Conservation (phyloP, 2,797 vertebrate genomes). For the Prunella strophiata region DNA sequence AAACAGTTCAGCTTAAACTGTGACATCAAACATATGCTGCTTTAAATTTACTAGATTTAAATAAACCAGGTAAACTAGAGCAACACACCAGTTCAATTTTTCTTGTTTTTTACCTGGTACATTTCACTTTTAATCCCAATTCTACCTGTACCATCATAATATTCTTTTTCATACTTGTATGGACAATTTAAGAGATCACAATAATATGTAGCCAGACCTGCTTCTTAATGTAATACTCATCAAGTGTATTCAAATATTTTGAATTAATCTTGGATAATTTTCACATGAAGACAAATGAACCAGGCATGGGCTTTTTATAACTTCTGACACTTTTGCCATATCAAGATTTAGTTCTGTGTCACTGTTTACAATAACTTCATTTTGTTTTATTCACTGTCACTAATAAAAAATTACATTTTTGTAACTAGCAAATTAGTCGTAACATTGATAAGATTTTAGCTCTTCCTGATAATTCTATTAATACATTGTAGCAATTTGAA, state of each 20-base stretch:
- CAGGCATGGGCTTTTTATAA: neutral
- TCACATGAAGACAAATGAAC: neutral
- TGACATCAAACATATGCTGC: neutral
- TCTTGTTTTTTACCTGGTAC: neutral
- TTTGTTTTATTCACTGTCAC: neutral
- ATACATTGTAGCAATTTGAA: neutral
- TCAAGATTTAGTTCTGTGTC: neutral
- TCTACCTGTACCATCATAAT: neutral
- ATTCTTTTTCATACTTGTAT: neutral
- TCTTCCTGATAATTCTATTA: neutral
- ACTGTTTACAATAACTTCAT: constrained; percentile 6
- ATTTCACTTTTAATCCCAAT: constrained; percentile 6
- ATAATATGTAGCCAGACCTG: neutral
- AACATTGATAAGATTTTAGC: neutral
- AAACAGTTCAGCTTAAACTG: neutral
- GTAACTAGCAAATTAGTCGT: neutral
- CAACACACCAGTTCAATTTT: neutral
- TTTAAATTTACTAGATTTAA: neutral
- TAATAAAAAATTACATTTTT: constrained; percentile 6
- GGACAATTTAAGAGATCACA: neutral
- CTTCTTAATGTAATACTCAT: neutral
- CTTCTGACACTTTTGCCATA: neutral
- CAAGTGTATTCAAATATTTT: constrained; percentile 1
- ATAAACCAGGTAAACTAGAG: neutral
- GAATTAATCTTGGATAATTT: constrained; percentile 10